Base-by-base conservation (phyloP, 2,797 vertebrate species). In the Danio tinwini region DNA sequence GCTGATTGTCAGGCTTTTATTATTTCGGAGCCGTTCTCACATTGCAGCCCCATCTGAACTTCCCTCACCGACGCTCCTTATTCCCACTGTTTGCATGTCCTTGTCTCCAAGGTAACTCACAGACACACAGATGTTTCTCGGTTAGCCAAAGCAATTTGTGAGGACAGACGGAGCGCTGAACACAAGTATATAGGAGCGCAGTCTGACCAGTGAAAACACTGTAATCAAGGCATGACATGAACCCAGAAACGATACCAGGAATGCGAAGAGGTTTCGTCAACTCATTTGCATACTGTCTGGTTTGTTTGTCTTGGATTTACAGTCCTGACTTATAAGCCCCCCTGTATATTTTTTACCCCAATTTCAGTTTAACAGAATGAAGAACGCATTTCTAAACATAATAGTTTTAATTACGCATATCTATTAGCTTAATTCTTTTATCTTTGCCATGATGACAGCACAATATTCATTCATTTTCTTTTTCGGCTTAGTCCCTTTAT, bases 31-130 rank as follows among this genome's bases (percentile, higher is more conserved):
- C 87, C 76, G 77, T 88, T 90, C 89, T 92, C 89, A 88, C 88
- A 89, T 92, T 91, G 91, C 90, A 80, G 84, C 88, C 87, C 86
- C 88, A 86, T 89, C 89, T 90, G 87, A 92, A 91, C 90, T 90
- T 91, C 89, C 86, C 84, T 91, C 90, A 89, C 90, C 89, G 84
- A 85, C 72, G 50, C 55, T 70, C 47, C 49, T 82, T 17, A 44
- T 37, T 58, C 64, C 39, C 47, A 62, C 78, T 93, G 82, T 93
- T 93, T 92, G 86, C 88, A 91, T 93, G 89, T 81, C 83, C 83
- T 62, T 73, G 91, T 92, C 68, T 84, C 91, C 88, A 87, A 40
- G 90, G 91, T 56, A 87, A 92, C 89, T 64, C 44, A 45, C 55
- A 77, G 74, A 84, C 74, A 79, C 88, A 83, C 81, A 84, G 74